Conservation (phyloP, 2,797 vertebrate genomes). For the Gambusia yucatana region DNA sequence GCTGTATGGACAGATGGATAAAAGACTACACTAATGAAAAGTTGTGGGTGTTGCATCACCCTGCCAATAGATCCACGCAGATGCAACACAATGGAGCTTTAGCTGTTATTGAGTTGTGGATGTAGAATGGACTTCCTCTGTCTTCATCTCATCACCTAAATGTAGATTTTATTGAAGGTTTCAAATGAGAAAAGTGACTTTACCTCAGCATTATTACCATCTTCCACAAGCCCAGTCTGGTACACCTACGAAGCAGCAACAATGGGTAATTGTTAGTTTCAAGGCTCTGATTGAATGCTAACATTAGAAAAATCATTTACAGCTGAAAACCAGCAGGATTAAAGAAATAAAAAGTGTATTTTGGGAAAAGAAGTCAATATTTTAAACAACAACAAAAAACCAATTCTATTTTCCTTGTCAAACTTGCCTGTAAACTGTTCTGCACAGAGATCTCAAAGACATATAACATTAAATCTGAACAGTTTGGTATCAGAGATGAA, state of each 20-base stretch:
- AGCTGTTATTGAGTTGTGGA: neutral
- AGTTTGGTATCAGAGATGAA: neutral
- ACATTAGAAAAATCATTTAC: neutral
- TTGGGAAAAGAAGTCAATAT: neutral
- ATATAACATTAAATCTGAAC: neutral
- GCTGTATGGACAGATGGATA: neutral
- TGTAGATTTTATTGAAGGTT: constrained; percentile 14
- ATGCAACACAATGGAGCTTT: neutral
- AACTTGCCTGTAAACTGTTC: neutral
- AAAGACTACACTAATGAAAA: neutral
- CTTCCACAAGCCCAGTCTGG: neutral
- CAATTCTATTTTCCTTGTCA: neutral
- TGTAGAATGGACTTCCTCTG: neutral
- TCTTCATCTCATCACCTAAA: neutral
- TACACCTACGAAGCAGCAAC: neutral
- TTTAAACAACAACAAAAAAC: neutral
- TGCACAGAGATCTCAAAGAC: neutral
- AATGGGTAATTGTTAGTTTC: neutral
- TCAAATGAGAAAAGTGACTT: constrained; percentile 14
- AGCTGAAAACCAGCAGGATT: neutral
- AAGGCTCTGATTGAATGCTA: neutral
- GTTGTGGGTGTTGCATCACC: neutral
- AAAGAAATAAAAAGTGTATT: neutral
- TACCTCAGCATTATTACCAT: neutral
- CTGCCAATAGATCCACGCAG: neutral